phyloP scores from a whole-genome alignment of 1,140 invertebrate genomes.

The Pseudobourletiella spinata region DNA sequence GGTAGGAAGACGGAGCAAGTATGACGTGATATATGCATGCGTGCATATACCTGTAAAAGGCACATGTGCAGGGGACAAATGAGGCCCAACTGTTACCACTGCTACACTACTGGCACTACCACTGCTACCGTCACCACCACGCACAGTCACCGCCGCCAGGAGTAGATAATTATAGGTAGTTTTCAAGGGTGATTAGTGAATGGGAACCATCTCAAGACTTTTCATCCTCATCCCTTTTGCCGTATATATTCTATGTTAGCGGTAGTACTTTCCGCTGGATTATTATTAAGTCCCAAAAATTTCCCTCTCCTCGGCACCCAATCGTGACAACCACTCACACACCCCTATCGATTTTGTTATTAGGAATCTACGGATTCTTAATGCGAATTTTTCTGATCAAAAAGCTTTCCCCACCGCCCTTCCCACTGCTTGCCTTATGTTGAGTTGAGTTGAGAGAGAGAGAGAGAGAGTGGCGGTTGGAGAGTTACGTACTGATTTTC shows the following conservation, averaged over 20 bases:
- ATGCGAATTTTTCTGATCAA: too few relatives aligned
- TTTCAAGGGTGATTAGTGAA: conserved; percentile 26
- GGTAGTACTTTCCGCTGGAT: too few relatives aligned
- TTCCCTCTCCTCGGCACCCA: too few relatives aligned
- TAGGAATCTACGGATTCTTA: conserved; percentile 19
- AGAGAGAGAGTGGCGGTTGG: not conserved
- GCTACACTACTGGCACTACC: too few relatives aligned
- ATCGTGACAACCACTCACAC: too few relatives aligned
- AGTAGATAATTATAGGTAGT: conserved; percentile 30
- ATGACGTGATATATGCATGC: too few relatives aligned
- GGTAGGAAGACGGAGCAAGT: too few relatives aligned
- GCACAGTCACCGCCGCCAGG: not conserved
- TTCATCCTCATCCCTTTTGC: conserved; percentile 14
- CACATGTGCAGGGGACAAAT: not conserved
- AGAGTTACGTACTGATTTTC: too few relatives aligned
- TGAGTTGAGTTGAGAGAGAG: not conserved
- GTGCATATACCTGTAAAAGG: not conserved
- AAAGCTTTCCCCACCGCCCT: too few relatives aligned
- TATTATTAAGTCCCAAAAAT: too few relatives aligned
- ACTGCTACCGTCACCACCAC: not conserved
- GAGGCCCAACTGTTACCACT: conserved; percentile 22
- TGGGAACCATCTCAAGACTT: conserved; percentile 14
- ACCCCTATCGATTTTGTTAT: conserved; percentile 35
- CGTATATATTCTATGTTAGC: too few relatives aligned
- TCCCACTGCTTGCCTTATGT: not conserved